A percentile compares a stretch with the other conserved stretches of the same genome.
Conservation (phyloP, 2,113 vertebrate genomes). For the Heloderma charlesbogerti region DNA sequence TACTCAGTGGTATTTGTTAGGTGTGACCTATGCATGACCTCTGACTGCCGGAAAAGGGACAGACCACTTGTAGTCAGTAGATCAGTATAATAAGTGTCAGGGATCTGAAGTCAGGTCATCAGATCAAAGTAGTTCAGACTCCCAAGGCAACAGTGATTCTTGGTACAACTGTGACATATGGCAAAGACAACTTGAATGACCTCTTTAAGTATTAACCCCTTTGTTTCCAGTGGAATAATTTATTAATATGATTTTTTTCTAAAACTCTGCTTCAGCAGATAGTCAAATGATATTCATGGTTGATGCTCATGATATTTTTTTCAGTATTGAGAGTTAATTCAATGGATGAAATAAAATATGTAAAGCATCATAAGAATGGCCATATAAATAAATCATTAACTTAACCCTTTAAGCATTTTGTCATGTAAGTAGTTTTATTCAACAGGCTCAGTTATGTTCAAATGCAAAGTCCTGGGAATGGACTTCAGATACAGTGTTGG, state of each 20-base stretch:
- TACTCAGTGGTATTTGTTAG: neutral
- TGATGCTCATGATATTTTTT: neutral
- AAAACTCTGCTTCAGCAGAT: neutral
- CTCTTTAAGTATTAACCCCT: neutral
- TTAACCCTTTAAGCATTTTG: neutral
- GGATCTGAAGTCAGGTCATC: constrained; percentile 13
- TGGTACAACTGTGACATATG: constrained; percentile 4
- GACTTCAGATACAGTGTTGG: neutral
- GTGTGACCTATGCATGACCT: neutral
- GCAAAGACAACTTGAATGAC: constrained; percentile 1
- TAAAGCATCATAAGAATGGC: neutral
- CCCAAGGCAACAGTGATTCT: neutral
- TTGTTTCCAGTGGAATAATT: neutral
- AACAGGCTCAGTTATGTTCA: neutral
- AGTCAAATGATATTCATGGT: neutral
- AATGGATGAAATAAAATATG: neutral
- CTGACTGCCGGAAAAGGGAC: neutral
- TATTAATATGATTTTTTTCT: neutral
- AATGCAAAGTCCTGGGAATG: neutral
- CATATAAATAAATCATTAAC: neutral
- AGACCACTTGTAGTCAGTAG: neutral
- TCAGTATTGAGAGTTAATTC: too few relatives aligned
- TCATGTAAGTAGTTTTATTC: neutral
- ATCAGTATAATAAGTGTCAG: constrained; percentile 4
- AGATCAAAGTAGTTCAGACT: neutral